Conservation (phyloP, 1,140 invertebrate species). For the Rhagoletis zephyria region DNA sequence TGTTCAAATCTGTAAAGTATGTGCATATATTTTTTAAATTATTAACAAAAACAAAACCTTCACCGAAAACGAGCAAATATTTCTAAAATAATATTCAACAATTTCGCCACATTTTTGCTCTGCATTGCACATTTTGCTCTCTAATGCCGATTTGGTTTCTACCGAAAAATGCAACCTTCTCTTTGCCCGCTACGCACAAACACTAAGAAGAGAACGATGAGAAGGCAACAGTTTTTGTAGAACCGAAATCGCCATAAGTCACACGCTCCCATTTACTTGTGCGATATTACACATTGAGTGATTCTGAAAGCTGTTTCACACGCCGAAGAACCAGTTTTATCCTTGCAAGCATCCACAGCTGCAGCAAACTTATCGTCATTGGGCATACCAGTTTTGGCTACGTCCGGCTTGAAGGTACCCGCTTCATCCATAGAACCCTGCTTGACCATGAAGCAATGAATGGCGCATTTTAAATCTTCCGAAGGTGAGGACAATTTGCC, state of each 20-base stretch:
- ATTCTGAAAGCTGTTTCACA: slow-evolving; percentile 65
- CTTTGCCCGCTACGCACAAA: not conserved
- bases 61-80: not conserved
- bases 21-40: not conserved
- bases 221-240: too few species aligned
- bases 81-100: slow-evolving; percentile 13
- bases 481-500: slow-evolving; percentile 57
- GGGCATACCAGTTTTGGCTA: not conserved
- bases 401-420: slow-evolving; percentile 56
- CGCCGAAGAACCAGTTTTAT: slow-evolving; percentile 59
- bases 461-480: slow-evolving; percentile 63
- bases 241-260: too few species aligned
- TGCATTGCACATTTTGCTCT: too few species aligned
- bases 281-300: slow-evolving; percentile 41
- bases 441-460: slow-evolving; percentile 63
- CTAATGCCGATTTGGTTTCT: too few species aligned
- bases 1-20: not conserved
- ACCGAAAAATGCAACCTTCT: too few species aligned
- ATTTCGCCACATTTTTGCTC: not conserved
- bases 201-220: not conserved
- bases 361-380: not conserved
- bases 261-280: not conserved
- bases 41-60: not conserved
- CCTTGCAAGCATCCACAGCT: slow-evolving; percentile 57
- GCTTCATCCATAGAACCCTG: slow-evolving; percentile 62